Evolutionary conservation across 2,797 vertebrate species (phyloP), one percentile per base, ranked within the genome.

Genomic region (Triplophysa bombifrons): DNA sequence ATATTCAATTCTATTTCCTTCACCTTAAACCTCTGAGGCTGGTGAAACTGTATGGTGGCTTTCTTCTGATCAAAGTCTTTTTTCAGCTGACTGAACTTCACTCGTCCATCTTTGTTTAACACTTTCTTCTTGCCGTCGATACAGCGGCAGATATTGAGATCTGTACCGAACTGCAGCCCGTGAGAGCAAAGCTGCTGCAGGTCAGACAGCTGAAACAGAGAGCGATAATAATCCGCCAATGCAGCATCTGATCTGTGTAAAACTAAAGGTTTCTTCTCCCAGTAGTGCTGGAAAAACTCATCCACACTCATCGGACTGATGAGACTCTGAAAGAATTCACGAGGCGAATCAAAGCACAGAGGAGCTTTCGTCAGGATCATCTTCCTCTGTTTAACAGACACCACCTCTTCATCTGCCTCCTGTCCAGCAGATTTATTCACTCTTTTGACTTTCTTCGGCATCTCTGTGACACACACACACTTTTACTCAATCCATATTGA

Each of bases 11-110:
- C 38, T 9, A 41, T 9, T 41, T 9, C 8, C 38, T 9, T 41
- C 61, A 64, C 97, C 95, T 98, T 95, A 90, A 97, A 98, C 86
- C 97, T 94, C 91, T 98, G 96, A 0, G 96, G 96, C 80, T 98
- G 96, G 87, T 98, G 97, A 84, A 98, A 95, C 86, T 98, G 97
- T 84, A 98, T 91, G 0, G 96, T 98, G n/a, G 94, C 95, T 77
- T 93, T 96, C 78, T 92, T 94, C 86, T 94, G 93, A 78, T 90
- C 86, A 51, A 98, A 93, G 86, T 92, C 93, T 86, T 93, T 96
- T 75, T 85, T 92, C 80, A 98, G 92, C 61, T 93, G 93, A n/a
- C 84, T 73, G 81, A 92, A 94, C 78, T 89, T 94, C 1, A 94
- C 95, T 73, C 75, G 90, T 0, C 95, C 96, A 3, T 89, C 89